phyloP scores from a whole-genome alignment of 2,888 invertebrate genomes.

The Spodoptera picta region DNA sequence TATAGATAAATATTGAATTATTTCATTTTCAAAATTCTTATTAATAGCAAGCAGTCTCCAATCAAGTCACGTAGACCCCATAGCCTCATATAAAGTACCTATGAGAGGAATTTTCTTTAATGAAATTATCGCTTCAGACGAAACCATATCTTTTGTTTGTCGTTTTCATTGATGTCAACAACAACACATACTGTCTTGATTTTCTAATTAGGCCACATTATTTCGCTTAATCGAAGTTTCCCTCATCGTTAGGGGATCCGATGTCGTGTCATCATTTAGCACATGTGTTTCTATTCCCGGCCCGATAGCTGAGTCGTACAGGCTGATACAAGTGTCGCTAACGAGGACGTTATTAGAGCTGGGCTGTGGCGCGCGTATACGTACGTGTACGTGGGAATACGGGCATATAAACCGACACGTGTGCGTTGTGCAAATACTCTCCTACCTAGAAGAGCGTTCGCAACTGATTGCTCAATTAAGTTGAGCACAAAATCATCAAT shows the following conservation, averaged over 20 bases:
- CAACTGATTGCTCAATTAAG: slow-evolving; percentile 57
- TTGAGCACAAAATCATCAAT: slow-evolving; percentile 55
- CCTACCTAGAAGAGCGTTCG: slow-evolving; percentile 40
- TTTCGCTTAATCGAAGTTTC: slow-evolving; percentile 3
- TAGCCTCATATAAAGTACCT: too few species aligned
- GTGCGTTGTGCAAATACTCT: slow-evolving; percentile 33
- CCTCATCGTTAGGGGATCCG: slow-evolving; percentile 9
- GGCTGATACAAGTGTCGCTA: slow-evolving; percentile 45
- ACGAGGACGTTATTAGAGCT: slow-evolving; percentile 49
- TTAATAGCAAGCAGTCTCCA: too few species aligned
- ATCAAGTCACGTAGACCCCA: too few species aligned
- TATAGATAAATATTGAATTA: too few species aligned
- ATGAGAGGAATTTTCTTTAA: too few species aligned
- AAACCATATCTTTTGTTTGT: too few species aligned
- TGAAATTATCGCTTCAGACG: too few species aligned
- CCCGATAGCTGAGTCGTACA: slow-evolving; percentile 27
- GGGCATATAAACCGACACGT: too few species aligned
- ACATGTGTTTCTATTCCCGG: slow-evolving; percentile 18
- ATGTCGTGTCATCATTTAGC: slow-evolving; percentile 36
- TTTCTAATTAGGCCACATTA: not conserved
- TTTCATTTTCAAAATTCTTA: too few species aligned
- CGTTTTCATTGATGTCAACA: too few species aligned
- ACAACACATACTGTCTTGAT: too few species aligned
- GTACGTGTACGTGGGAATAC: slow-evolving; percentile 20
- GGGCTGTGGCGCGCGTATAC: not conserved